Percentiles rank a stretch among this genome's conserved stretches.
These are phyloP conservation scores for Muscicapa adusta DNA, from an alignment of 2,113 vertebrate species.

Conservation along the genomic window DNA sequence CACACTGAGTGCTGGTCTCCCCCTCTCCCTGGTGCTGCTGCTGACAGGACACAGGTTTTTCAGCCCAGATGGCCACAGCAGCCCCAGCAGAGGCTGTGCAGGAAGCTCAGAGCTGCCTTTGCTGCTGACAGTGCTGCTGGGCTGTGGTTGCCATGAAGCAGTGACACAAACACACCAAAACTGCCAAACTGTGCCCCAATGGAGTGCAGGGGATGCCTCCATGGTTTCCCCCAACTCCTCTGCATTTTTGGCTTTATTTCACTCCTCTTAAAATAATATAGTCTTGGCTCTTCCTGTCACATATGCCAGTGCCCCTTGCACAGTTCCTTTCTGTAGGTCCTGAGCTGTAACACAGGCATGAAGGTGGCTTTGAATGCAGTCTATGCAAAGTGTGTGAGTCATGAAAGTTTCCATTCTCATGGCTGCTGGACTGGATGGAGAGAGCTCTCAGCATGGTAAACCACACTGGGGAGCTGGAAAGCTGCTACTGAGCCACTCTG, in stretches of 20 bases:
- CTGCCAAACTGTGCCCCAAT: neutral
- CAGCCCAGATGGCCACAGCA: neutral
- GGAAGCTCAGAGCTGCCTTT: neutral
- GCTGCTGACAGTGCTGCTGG: neutral
- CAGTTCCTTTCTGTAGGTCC: neutral
- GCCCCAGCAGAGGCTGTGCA: neutral
- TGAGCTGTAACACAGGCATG: neutral
- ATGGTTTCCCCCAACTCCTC: neutral
- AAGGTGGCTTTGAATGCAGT: slow-evolving; percentile 32
- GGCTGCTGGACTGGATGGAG: slow-evolving; percentile 40
- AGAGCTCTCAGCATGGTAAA: slow-evolving; percentile 47
- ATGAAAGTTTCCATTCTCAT: slow-evolving; percentile 52
- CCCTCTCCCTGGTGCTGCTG: neutral
- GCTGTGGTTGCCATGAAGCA: slow-evolving; percentile 26
- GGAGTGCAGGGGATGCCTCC: neutral
- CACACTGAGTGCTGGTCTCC: neutral
- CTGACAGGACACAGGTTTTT: neutral
- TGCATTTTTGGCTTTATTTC: neutral
- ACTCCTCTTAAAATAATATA: neutral
- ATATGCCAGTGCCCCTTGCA: neutral
- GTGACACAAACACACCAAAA: slow-evolving; percentile 38
- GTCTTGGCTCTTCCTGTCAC: neutral
- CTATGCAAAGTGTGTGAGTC: slow-evolving; percentile 35
- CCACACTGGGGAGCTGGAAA: slow-evolving; percentile 34
- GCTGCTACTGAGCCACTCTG: neutral